These are phyloP conservation scores for Nipponia nippon DNA, from an alignment of 2,113 vertebrate genomes.

Conservation along the genomic window DNA sequence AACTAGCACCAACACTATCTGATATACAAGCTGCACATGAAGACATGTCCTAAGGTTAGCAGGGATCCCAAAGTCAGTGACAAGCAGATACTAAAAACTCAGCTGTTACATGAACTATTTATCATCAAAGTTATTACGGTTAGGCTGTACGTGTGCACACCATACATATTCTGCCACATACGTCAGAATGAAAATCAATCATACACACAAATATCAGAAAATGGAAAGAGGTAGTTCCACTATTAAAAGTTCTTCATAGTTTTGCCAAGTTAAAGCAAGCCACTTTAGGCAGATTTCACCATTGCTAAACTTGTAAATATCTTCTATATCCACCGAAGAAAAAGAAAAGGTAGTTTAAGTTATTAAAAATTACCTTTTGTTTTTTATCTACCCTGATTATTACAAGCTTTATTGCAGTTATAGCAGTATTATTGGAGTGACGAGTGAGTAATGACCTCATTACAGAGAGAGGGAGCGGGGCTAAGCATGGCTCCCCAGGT, in stretches of 20 bases:
- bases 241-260: not conserved
- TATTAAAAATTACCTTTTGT: not conserved
- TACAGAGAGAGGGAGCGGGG: not conserved
- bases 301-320: not conserved
- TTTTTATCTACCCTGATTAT: not conserved
- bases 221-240: not conserved
- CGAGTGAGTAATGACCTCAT: not conserved
- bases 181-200: not conserved
- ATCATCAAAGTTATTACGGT: not conserved
- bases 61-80: not conserved
- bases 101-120: not conserved
- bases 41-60: not conserved
- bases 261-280: not conserved
- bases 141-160: not conserved
- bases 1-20: not conserved
- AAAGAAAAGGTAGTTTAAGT: slow-evolving; percentile 28
- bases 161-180: not conserved
- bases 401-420: not conserved
- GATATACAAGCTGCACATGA: not conserved
- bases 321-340: not conserved
- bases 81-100: not conserved
- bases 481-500: not conserved
- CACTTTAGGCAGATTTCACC: not conserved
- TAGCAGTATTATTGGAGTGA: not conserved
- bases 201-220: not conserved